Percentiles rank a stretch among this genome's conserved stretches.
Evolutionary conservation across 2,888 invertebrate genomes (phyloP).

Genomic region (Leptinotarsa peninsularis): DNA sequence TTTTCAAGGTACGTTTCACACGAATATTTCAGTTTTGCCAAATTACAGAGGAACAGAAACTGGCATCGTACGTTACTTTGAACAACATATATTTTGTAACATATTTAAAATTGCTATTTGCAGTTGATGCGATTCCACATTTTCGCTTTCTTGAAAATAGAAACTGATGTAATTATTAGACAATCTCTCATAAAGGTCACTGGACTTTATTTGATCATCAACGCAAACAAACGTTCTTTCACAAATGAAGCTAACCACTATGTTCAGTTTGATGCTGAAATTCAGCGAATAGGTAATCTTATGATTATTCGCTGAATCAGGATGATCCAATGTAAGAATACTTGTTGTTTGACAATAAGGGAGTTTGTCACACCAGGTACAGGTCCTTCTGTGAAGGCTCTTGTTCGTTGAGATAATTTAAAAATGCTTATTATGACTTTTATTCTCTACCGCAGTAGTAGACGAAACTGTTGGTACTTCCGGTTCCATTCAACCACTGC

Average conservation of each 20-base stretch:
- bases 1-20: constrained; percentile 5
- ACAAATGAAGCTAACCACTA: background rate
- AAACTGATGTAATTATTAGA: background rate
- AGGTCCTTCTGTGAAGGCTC: no score
- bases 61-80: background rate
- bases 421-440: no score
- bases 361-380: no score
- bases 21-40: background rate
- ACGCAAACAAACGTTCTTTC: background rate
- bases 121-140: constrained; percentile 9
- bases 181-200: background rate
- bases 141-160: constrained; percentile 10
- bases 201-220: constrained; percentile 1
- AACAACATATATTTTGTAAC: background rate
- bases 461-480: no score
- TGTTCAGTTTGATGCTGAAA: background rate
- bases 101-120: constrained; percentile 10
- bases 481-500: no score
- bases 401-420: no score
- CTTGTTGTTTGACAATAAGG: no score
- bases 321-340: no score
- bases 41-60: background rate
- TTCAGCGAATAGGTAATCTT: background rate
- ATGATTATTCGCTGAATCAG: no score
- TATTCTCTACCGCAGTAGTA: no score